These are phyloP conservation scores for Beroe forskalii DNA, from an alignment of 37 sponge, comb jelly and placozoan genomes.

Conservation along the genomic window DNA sequence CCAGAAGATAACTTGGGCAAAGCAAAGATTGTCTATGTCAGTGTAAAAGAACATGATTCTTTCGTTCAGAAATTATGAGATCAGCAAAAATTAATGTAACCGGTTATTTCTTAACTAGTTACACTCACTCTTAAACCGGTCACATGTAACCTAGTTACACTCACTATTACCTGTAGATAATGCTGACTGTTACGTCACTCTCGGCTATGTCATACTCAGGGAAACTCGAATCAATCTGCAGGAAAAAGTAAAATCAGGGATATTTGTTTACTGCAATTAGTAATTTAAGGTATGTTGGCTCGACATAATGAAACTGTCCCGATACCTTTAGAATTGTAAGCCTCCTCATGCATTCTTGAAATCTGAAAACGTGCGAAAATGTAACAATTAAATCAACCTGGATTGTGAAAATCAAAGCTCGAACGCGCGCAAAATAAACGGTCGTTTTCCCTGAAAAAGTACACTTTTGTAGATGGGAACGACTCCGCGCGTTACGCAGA, in stretches of 20 bases:
- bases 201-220: constrained; percentile 12
- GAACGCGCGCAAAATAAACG: neutral
- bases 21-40: no score
- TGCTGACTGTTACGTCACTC: neutral
- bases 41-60: no score
- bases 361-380: no score
- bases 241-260: neutral
- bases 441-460: neutral
- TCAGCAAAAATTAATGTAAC: no score
- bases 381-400: neutral
- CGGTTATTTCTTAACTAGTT: no score
- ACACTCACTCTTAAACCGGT: no score
- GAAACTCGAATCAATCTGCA: neutral
- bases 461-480: neutral
- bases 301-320: no score
- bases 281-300: neutral
- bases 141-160: no score
- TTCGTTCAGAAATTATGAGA: no score
- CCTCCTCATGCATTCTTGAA: no score
- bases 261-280: neutral
- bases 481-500: neutral
- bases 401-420: neutral
- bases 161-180: constrained; percentile 28
- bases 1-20: no score
- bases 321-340: no score